Percentiles rank a stretch among this genome's conserved stretches.
phyloP scores from a whole-genome alignment of 2,113 vertebrate species.

The Coptodon bakossiorum region DNA sequence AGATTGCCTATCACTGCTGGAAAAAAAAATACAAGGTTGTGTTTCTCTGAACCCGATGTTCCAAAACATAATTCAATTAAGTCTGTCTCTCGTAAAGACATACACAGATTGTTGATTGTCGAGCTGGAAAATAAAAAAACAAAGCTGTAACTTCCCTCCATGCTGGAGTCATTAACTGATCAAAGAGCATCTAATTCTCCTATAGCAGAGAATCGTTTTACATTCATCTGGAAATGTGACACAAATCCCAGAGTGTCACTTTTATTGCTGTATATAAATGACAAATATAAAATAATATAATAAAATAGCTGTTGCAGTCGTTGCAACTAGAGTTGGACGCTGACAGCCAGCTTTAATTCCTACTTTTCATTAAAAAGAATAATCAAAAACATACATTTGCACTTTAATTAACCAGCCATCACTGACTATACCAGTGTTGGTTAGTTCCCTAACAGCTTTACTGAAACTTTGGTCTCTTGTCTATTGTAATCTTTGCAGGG shows the following conservation, averaged over 20 bases:
- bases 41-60: slow-evolving; percentile 40
- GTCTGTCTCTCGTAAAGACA: background rate
- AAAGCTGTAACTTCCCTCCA: background rate
- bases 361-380: background rate
- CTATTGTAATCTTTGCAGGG: background rate
- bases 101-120: background rate
- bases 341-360: background rate
- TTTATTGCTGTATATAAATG: background rate
- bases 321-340: background rate
- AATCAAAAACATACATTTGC: background rate
- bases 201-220: background rate
- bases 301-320: background rate
- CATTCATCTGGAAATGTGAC: background rate
- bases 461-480: background rate
- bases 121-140: background rate
- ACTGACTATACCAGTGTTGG: background rate
- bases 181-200: background rate
- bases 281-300: background rate
- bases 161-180: background rate
- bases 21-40: background rate
- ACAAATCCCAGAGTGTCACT: background rate
- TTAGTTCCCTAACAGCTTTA: background rate
- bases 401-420: background rate
- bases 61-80: slow-evolving; percentile 36
- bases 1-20: slow-evolving; percentile 22